Percentiles rank a stretch among this genome's conserved stretches.
Conservation (phyloP, 37 sponge, comb jelly and placozoan species). For the Amphimedon queenslandica region DNA sequence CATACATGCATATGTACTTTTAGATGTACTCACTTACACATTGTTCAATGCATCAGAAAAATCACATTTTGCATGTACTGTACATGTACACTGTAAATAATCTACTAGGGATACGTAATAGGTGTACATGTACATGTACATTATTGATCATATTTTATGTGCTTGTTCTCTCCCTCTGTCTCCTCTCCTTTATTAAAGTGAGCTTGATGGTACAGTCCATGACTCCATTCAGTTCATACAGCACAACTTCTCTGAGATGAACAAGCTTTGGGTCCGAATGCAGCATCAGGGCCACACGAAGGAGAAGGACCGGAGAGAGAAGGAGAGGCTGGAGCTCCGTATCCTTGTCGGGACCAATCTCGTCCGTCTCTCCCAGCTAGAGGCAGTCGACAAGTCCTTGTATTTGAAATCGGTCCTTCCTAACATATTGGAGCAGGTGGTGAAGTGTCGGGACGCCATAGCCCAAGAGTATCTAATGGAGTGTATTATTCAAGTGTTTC, state of each 20-base stretch:
- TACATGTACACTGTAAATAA: too few relatives aligned
- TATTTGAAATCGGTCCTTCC: constrained; percentile 81
- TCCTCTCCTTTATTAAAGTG: constrained; percentile 16
- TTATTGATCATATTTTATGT: too few relatives aligned
- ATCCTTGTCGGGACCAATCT: constrained; percentile 99
- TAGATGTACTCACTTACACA: too few relatives aligned
- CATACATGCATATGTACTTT: too few relatives aligned
- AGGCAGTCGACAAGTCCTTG: constrained; percentile 61
- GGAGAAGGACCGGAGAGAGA: constrained; percentile 93
- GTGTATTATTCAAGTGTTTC: constrained; percentile 98
- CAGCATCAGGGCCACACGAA: constrained; percentile 99
- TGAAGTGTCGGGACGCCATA: constrained; percentile 92
- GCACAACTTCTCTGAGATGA: constrained; percentile 98
- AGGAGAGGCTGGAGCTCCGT: constrained; percentile 91
- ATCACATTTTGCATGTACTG: background rate
- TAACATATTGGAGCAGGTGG: constrained; percentile 91
- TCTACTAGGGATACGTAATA: background rate
- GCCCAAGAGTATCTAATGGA: constrained; percentile 99
- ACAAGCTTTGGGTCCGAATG: constrained; percentile 99
- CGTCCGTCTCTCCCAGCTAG: constrained; percentile 90
- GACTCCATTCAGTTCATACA: constrained; percentile 92
- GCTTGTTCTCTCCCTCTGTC: background rate
- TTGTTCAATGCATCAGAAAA: background rate
- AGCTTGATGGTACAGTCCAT: constrained; percentile 72
- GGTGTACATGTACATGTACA: background rate